Base-by-base conservation (phyloP, 2,797 vertebrate genomes). In the Cichlasoma orientale region DNA sequence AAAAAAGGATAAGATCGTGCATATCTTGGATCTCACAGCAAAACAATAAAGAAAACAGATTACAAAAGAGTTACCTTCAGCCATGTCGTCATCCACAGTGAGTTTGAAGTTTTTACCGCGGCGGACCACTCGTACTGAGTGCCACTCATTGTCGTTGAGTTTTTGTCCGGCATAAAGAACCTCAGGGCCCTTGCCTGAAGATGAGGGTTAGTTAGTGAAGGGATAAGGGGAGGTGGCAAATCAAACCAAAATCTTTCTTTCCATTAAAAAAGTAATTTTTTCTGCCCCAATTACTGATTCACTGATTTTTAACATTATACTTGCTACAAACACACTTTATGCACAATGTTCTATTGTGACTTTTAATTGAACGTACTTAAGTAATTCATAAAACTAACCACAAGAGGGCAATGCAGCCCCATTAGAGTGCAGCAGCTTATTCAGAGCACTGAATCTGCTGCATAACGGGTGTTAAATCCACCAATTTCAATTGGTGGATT, bases 91-190 rank as follows among this genome's bases (percentile, higher is more conserved):
- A 68, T 99, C 98, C 93, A 99, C 98, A 0, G 95, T 97, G 72
- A 99, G 95, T 89, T 97, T 98, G 88, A 99, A 95, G 95, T 93
- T 96, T 92, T 99, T 99, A 92, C 98, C 98, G 16, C 98, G 96
- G 1, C 98, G 97, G 63, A 98, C 90, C 72, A 99, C 98, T 27
- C 97, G 95, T 4, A 99, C 98, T 0, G 98, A 97, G 94, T 99
- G 98, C 98, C 98, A 99, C 41, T 98, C 97, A 0, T 99, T 98
- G 95, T 99, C 97, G 73, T 99, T 99, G 91, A 99, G 96, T 78
- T 99, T 99, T 95, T 99, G 97, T 77, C 98, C 98, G 19, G 98
- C 98, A 77, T 97, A 98, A 83, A 99, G 96, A 72, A 97, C 97
- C 93, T 99, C 98, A 31, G 98, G 98, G 79, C 98, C 98, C 91